Conservation (phyloP, 2,888 invertebrate genomes). For the Tetragonula carbonaria region DNA sequence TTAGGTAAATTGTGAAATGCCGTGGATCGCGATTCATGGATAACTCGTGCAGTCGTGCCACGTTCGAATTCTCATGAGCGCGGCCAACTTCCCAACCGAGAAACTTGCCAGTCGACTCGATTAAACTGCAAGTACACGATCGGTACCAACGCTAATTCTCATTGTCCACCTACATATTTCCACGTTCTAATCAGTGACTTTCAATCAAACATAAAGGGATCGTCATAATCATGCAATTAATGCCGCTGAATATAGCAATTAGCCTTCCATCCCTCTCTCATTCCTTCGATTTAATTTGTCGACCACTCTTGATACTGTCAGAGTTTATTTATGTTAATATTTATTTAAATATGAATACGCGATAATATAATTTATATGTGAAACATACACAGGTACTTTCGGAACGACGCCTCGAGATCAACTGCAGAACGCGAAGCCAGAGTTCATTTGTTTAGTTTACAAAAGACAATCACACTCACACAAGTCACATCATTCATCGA, state of each 20-base stretch:
- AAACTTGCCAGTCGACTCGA: slow-evolving; percentile 63
- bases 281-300: too few relatives aligned
- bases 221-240: not conserved
- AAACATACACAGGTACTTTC: too few relatives aligned
- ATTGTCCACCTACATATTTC: slow-evolving; percentile 12
- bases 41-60: slow-evolving; percentile 67
- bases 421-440: too few relatives aligned
- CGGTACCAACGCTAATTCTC: slow-evolving; percentile 37
- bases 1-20: slow-evolving; percentile 78
- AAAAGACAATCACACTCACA: too few relatives aligned
- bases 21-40: slow-evolving; percentile 62
- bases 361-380: too few relatives aligned
- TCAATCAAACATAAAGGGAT: not conserved
- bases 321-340: too few relatives aligned
- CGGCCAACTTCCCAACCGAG: slow-evolving; percentile 52
- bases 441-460: too few relatives aligned
- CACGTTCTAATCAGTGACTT: not conserved
- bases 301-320: too few relatives aligned
- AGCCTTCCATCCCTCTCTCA: too few relatives aligned
- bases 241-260: not conserved
- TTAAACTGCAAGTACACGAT: slow-evolving; percentile 66
- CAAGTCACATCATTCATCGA: too few relatives aligned
- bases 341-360: too few relatives aligned
- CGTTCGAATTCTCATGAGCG: slow-evolving; percentile 73
- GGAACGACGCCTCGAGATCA: too few relatives aligned